Conservation (phyloP, 2,113 vertebrate species). For the Gallinago jamesoni region DNA sequence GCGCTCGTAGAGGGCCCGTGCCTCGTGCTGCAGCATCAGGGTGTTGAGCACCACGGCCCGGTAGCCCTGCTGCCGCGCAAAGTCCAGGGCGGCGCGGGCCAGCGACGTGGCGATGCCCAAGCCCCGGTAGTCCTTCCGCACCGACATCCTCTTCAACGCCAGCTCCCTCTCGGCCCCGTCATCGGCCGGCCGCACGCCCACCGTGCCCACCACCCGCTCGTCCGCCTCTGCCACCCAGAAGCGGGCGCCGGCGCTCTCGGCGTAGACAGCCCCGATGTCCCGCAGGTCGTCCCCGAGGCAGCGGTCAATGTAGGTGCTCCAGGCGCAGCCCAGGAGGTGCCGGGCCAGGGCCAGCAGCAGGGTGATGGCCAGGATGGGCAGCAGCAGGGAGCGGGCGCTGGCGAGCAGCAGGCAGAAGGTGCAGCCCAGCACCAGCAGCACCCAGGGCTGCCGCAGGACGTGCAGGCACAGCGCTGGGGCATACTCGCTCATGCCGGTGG, state of each 20-base stretch:
- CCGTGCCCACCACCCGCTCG: constrained; percentile 53
- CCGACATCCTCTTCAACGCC: background rate
- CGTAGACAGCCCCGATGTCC: constrained; percentile 62
- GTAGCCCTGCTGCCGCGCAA: constrained; percentile 34
- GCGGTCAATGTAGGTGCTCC: constrained; percentile 50
- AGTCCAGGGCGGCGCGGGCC: constrained; percentile 35
- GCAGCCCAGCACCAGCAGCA: constrained; percentile 32
- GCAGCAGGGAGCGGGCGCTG: constrained; percentile 53
- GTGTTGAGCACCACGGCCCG: constrained; percentile 66
- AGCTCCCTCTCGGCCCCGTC: background rate
- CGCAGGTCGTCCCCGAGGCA: constrained; percentile 65
- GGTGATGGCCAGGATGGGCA: constrained; percentile 26
- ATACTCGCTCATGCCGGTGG: constrained; percentile 62
- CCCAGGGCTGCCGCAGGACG: constrained; percentile 61
- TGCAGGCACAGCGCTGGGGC: constrained; percentile 49
- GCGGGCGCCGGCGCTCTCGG: background rate
- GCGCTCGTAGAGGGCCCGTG: constrained; percentile 52
- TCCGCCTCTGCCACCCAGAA: constrained; percentile 73
- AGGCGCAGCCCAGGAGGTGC: constrained; percentile 36
- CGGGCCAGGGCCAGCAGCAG: constrained; percentile 40
- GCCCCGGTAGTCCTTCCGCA: constrained; percentile 38
- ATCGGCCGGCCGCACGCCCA: constrained; percentile 38
- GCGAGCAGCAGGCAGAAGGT: background rate
- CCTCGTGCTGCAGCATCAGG: constrained; percentile 66
- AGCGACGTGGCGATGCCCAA: constrained; percentile 64